These are phyloP conservation scores for Catocala sponsa DNA, from an alignment of 2,888 invertebrate genomes.

Conservation along the genomic window DNA sequence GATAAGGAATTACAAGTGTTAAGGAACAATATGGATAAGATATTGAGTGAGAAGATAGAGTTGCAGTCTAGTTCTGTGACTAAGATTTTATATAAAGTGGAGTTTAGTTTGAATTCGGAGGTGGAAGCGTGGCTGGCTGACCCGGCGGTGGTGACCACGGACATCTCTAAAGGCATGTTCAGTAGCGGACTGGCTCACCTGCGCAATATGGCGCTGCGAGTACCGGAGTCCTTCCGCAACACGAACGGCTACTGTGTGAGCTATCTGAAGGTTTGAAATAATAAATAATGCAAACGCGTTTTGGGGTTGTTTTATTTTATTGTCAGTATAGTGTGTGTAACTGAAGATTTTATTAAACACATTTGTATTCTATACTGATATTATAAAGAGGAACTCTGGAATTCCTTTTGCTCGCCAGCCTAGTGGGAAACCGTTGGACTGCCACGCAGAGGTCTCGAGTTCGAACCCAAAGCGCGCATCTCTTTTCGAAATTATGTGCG, in stretches of 20 bases:
- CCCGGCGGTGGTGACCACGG: conserved; percentile 80
- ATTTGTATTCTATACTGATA: no score
- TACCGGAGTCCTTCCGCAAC: conserved; percentile 86
- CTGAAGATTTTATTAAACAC: no score
- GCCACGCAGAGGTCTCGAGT: no score
- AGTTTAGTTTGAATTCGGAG: conserved; percentile 73
- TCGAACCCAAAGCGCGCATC: no score
- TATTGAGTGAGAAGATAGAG: conserved; percentile 65
- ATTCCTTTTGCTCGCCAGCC: no score
- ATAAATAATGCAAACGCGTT: conserved; percentile 54
- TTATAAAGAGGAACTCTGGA: no score
- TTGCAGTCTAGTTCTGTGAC: conserved; percentile 83
- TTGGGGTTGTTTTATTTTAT: conserved; percentile 43
- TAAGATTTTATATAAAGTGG: conserved; percentile 88
- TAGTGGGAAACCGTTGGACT: no score
- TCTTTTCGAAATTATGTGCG: no score
- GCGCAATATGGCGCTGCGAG: conserved; percentile 84
- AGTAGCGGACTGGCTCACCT: conserved; percentile 85
- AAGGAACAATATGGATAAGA: conserved; percentile 63
- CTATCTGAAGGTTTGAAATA: conserved; percentile 83
- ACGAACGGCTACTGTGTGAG: conserved; percentile 89
- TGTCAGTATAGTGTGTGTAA: no score
- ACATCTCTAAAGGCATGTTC: conserved; percentile 89
- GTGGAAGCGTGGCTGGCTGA: conserved; percentile 87
- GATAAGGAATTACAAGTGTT: conserved; percentile 88